phyloP scores from a whole-genome alignment of 2,113 vertebrate species.

The Malurus cyaneus region DNA sequence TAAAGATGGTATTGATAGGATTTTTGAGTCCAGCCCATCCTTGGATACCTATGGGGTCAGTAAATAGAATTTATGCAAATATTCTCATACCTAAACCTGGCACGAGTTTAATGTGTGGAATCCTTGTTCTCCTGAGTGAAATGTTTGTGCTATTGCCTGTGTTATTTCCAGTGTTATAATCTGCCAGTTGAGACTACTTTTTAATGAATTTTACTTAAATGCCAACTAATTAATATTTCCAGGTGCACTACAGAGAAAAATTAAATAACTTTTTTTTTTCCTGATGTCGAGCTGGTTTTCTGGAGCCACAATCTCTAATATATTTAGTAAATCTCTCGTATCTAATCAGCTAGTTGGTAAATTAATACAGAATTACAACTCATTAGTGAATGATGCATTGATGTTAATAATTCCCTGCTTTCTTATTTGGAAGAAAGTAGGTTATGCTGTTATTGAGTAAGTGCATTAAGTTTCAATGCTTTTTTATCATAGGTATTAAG shows the following conservation, averaged over 20 bases:
- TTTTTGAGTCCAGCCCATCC: neutral
- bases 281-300: slow-evolving; percentile 27
- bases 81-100: neutral
- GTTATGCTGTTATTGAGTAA: slow-evolving; percentile 33
- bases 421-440: slow-evolving; percentile 40
- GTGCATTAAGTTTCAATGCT: neutral
- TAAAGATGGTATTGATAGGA: neutral
- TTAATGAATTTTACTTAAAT: slow-evolving; percentile 44
- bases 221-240: slow-evolving; percentile 63
- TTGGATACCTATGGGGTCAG: rapidly evolving
- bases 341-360: slow-evolving; percentile 39
- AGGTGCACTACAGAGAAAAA: slow-evolving; percentile 38
- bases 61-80: neutral
- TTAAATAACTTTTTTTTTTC: neutral
- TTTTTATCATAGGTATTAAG: slow-evolving; percentile 29
- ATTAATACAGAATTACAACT: slow-evolving; percentile 47
- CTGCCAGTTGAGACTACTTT: neutral
- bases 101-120: neutral
- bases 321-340: slow-evolving; percentile 9
- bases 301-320: slow-evolving; percentile 5
- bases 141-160: rapidly evolving
- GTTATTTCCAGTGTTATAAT: neutral
- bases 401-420: slow-evolving; percentile 17
- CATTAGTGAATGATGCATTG: slow-evolving; percentile 12
- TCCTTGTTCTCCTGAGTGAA: neutral